Conservation (phyloP, 2,888 invertebrate species). For the Nemapogon koenigi region DNA sequence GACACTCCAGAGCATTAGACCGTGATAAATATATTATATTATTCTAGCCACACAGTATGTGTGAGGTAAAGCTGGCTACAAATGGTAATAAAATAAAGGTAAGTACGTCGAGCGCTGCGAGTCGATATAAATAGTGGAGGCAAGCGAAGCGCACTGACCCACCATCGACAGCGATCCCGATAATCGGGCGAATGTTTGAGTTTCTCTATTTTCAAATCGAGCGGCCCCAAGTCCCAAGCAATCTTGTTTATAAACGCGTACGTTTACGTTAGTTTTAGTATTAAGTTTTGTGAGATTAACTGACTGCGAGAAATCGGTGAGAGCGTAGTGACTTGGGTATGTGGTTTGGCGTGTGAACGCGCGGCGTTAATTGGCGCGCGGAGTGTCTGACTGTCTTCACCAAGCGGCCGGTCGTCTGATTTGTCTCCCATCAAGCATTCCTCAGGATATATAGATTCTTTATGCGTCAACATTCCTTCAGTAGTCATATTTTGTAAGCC, state of each 20-base stretch:
- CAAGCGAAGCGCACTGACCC: conserved; percentile 49
- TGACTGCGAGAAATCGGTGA: conserved; percentile 3
- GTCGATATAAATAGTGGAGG: conserved; percentile 58
- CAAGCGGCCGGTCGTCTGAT: too few species aligned
- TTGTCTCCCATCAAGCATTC: too few species aligned
- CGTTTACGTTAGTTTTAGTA: conserved; percentile 28
- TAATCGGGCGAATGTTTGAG: conserved; percentile 54
- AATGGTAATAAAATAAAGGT: conserved; percentile 57
- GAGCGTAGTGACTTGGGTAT: conserved; percentile 13
- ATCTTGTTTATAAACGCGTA: conserved; percentile 23
- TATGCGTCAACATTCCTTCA: too few species aligned
- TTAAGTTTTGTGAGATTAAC: not conserved
- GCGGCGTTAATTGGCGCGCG: conserved; percentile 55
- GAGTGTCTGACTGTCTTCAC: conserved; percentile 51
- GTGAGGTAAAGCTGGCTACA: conserved; percentile 48
- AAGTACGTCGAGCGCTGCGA: conserved; percentile 43
- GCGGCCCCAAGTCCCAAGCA: conserved; percentile 11
- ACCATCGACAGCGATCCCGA: conserved; percentile 59
- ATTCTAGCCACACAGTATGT: conserved; percentile 7
- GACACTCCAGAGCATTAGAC: conserved; percentile 6
- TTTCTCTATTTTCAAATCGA: conserved; percentile 61
- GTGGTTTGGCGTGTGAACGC: conserved; percentile 46
- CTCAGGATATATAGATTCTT: too few species aligned
- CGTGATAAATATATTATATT: conserved; percentile 8
- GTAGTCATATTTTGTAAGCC: too few species aligned